Evolutionary conservation across 2,113 vertebrate species (phyloP).

Genomic region (Irena cyanogastra): DNA sequence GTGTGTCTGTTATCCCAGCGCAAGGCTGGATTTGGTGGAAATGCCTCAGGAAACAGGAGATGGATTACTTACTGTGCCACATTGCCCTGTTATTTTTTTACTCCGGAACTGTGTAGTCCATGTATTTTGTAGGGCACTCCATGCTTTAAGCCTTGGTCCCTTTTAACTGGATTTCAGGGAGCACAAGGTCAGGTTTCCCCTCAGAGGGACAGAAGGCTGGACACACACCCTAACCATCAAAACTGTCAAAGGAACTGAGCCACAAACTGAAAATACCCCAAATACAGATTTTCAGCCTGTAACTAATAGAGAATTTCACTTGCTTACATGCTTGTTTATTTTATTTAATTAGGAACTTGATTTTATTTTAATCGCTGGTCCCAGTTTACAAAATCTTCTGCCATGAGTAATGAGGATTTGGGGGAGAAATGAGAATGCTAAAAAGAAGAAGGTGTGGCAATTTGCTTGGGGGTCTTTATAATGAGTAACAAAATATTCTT

Average conservation of each 20-base stretch:
- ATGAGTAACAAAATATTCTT: not conserved
- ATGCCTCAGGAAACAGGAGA: not conserved
- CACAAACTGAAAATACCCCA: not conserved
- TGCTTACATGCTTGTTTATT: not conserved
- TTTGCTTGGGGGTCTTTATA: not conserved
- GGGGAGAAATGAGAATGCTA: not conserved
- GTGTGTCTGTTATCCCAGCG: not conserved
- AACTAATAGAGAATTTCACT: not conserved
- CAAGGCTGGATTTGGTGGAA: not conserved
- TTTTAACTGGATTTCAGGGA: not conserved
- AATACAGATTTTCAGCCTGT: not conserved
- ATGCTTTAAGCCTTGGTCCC: not conserved
- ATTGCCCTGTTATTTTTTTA: not conserved
- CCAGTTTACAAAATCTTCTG: not conserved
- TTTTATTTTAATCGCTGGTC: not conserved
- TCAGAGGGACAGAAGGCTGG: not conserved
- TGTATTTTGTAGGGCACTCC: not conserved
- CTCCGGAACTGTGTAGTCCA: not conserved
- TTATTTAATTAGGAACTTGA: not conserved
- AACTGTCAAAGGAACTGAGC: not conserved
- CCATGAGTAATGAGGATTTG: not conserved
- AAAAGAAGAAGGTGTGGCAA: not conserved
- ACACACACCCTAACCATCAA: not conserved
- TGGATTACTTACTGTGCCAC: not conserved
- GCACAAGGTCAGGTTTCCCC: not conserved